Evolutionary conservation across 2,113 vertebrate genomes (phyloP), one percentile per base, ranked within the genome.

Genomic region (Promerops cafer): DNA sequence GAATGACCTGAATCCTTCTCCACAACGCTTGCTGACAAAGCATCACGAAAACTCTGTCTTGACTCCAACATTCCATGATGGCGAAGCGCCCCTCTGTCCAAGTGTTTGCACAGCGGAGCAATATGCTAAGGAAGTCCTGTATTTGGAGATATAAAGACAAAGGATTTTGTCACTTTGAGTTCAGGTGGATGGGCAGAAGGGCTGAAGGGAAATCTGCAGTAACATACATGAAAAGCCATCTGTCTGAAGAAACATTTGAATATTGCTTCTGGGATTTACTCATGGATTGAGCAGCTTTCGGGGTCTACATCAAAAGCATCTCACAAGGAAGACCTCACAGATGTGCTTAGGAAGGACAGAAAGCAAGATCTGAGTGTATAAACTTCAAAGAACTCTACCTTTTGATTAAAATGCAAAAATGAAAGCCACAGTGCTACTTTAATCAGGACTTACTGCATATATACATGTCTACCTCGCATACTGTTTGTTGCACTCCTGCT

Each of bases 391-490:
- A 80, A 66, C 79, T 80, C 70, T 92, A 88, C 64, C 40, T 97
- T 83, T 71, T 80, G 89, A 78, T 76, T 89, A 86, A 91, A 95
- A 97, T 94, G 79, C 83, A 97, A 96, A 97, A 97, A 66, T 59
- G 81, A 97, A 97, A 97, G 93, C 91, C 94, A 94, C 77, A 93
- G 91, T 83, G 94, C 97, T 98, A 96, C 95, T 97, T 96, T 94
- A 94, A 96, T 97, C 91, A 90, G 97, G 94, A 97, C 93, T 93
- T 89, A 68, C 87, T 96, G 96, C 94, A 86, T 96, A 89, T 95
- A 85, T 96, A 97, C 97, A 92, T 66, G 93, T 98, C 98, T 98
- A 98, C 98, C 98, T 98, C 98, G 90, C 85, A 0, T 94, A 78
- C 95, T 94, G 35, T 96, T 77, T 94, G 75, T 97, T 98, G 97